Evolutionary conservation across 2,113 vertebrate species (phyloP), one percentile per base, ranked within the genome.

Genomic region (Oreochromis aureus): DNA sequence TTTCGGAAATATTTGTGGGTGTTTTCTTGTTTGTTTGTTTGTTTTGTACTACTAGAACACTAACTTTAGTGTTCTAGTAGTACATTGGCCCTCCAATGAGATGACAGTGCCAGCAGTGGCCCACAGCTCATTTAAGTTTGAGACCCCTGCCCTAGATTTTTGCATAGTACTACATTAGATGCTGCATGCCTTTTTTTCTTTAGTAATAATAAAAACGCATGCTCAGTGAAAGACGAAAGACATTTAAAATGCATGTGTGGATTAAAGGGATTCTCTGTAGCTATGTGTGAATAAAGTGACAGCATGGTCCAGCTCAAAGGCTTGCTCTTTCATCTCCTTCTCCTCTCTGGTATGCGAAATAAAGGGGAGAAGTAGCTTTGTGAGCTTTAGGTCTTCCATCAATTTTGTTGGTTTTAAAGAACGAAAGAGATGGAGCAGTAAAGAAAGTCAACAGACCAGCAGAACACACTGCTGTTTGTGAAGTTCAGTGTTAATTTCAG

Each of bases 401-500:
- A 16, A 61, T 41, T 88, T 94, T 93, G 90, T 91, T 87, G 73
- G 63, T 90, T 95, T 95, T 95, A 84, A 89, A 89, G 87, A 83
- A 83, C 61, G 93, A 92, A 91, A 87, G 71, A 92, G 90, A 91
- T 58, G 32, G 69, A 82, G 85, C 89, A 24, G 86, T 95, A 93
- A 95, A 95, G 85, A 89, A 80, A 91, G 92, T 94, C 93, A 95
- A 95, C 91, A 94, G 84, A 61, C 89, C 91, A 84, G 88, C 86
- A 91, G 89, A 90, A 83, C 87, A 55, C 71, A 89, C 84, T 78
- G 86, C 90, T 89, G 83, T 94, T 94, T 94, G 94, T 95, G 95
- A 96, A 95, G 94, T 96, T 96, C 95, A 95, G 91, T 95, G 94
- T 94, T 95, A 93, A 93, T 92, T 89, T 89, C 95, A 95, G 91